Base-by-base conservation (phyloP, 2,113 vertebrate genomes). In the Entelurus aequoreus region DNA sequence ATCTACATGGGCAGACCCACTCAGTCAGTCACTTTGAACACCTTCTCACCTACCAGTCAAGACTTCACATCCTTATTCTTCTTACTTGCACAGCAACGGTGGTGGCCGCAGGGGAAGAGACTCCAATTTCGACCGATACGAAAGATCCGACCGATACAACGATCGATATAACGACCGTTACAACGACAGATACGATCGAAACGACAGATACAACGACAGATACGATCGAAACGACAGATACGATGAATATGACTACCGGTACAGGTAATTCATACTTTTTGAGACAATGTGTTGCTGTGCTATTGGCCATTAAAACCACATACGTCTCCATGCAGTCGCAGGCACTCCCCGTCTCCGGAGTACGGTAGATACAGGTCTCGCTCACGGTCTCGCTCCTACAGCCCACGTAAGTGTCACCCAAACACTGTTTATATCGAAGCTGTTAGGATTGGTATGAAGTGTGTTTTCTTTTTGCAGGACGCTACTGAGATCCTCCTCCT, bases 1-100 rank as follows among this genome's bases (percentile, higher is more conserved):
- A 96, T 96, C 76, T 96, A 96, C 83, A 96, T 97, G 95, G 94
- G 94, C 78, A 90, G 93, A 61, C 93, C 93, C 71, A 94, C 94
- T 57, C 93, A 95, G 95, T 98, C 5, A 44, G 7, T 44, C 15
- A 36, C 15, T 35, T 60, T 48, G 10, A 46, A 28, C 28, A 28
- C 28, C 28, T 28, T 28, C 28, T 28, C 28, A 3, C 28, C 28
- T 28, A 28, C 28, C 28, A 28, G 28, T 28, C 28, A 28, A 28
- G 28, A 28, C 28, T 28, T 61, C 13, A 11, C 60, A 58, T 14
- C 60, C 44, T 64, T 8, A 6, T 9, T 38, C n/a, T 46, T 62
- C 4, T 35, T n/a, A 1, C 48, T 59, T 57, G 42, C 65, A 65
- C 76, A 83, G 76, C 38, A 77, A 66, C 58, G 62, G 65, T 13